phyloP scores from a whole-genome alignment of 2,888 invertebrate genomes.

The Drosophila kambysellisi region DNA sequence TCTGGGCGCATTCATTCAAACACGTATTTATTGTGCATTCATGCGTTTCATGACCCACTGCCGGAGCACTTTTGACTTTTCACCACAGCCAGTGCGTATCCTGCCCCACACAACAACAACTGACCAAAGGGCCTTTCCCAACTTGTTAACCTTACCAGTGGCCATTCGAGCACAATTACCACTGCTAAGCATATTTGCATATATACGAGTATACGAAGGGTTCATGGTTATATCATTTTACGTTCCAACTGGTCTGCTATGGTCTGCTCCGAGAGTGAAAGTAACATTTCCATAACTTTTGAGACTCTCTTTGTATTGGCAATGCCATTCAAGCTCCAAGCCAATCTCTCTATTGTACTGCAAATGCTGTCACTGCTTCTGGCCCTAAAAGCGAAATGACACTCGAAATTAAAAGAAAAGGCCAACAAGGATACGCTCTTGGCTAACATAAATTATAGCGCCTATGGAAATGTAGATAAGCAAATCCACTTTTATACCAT shows the following conservation, averaged over 20 bases:
- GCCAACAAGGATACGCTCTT: not conserved
- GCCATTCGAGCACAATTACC: slow-evolving; percentile 3
- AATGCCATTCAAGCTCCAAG: not conserved
- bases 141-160: slow-evolving; percentile 25
- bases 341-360: not conserved
- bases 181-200: slow-evolving; percentile 10
- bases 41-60: slow-evolving; percentile 60
- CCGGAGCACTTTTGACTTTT: slow-evolving; percentile 38
- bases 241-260: not conserved
- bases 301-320: not conserved
- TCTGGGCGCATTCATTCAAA: slow-evolving; percentile 59
- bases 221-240: slow-evolving; percentile 8
- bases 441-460: not conserved
- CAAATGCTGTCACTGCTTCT: not conserved
- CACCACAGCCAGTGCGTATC: slow-evolving; percentile 28
- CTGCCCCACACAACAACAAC: slow-evolving; percentile 11
- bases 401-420: not conserved
- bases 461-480: not conserved
- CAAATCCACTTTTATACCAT: not conserved
- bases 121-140: slow-evolving; percentile 14
- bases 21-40: slow-evolving; percentile 65
- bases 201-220: not conserved
- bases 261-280: not conserved
- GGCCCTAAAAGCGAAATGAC: not conserved
- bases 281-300: not conserved